Percentiles rank a stretch among this genome's conserved stretches.
Evolutionary conservation across 2,113 vertebrate species (phyloP).

Genomic region (Epinephelus cyanopodus): DNA sequence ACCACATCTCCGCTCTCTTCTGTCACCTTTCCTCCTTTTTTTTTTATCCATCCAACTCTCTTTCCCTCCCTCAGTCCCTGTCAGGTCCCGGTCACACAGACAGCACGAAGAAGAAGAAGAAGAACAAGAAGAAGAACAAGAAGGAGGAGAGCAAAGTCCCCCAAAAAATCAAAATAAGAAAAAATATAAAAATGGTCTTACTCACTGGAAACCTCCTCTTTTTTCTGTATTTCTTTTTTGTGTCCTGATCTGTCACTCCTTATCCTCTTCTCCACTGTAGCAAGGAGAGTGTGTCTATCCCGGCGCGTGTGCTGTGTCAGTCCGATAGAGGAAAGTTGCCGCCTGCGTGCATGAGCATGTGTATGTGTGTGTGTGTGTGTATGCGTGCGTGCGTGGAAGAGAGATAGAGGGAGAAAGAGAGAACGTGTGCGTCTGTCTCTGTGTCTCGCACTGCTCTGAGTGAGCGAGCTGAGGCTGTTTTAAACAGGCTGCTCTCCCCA

Average conservation of each 20-base stretch:
- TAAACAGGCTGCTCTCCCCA: slow-evolving; percentile 88
- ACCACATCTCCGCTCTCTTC: slow-evolving; percentile 54
- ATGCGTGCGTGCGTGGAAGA: slow-evolving; percentile 42
- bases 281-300: slow-evolving; percentile 66
- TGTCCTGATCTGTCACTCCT: slow-evolving; percentile 76
- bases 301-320: slow-evolving; percentile 73
- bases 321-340: slow-evolving; percentile 81
- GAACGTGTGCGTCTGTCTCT: slow-evolving; percentile 79
- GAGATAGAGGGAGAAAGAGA: slow-evolving; percentile 49
- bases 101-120: slow-evolving; percentile 12
- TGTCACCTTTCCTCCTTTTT: slow-evolving; percentile 46
- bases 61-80: slow-evolving; percentile 32
- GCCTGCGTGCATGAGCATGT: slow-evolving; percentile 54
- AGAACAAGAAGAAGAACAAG: slow-evolving; percentile 11
- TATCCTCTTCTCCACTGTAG: slow-evolving; percentile 73
- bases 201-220: slow-evolving; percentile 74
- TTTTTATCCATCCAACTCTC: slow-evolving; percentile 50
- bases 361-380: slow-evolving; percentile 24
- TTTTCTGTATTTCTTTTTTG: slow-evolving; percentile 52
- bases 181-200: slow-evolving; percentile 57
- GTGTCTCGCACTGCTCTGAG: slow-evolving; percentile 85
- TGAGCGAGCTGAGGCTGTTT: slow-evolving; percentile 86
- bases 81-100: slow-evolving; percentile 42
- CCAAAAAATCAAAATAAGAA: neutral
- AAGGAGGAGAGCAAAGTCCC: slow-evolving; percentile 42